These are phyloP conservation scores for Odontocerum albicorne DNA, from an alignment of 2,888 invertebrate species.

Conservation along the genomic window DNA sequence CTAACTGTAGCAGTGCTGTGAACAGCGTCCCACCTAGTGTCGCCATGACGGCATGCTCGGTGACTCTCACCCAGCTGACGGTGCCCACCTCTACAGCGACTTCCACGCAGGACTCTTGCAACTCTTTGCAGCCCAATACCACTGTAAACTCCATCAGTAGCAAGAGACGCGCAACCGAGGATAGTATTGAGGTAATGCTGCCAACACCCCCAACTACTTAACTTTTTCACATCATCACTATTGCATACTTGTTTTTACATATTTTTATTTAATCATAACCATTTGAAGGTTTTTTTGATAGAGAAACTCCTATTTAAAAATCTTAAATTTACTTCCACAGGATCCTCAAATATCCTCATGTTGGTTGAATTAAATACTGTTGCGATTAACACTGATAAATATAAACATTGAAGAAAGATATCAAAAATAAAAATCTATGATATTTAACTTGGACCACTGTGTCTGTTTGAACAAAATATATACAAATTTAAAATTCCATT, in stretches of 20 bases:
- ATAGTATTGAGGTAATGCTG: conserved; percentile 37
- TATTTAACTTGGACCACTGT: too few relatives aligned
- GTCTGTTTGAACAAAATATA: too few relatives aligned
- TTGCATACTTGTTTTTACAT: neutral
- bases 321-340: neutral
- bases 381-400: too few relatives aligned
- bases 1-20: neutral
- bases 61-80: conserved; percentile 46
- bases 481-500: too few relatives aligned
- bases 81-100: conserved; percentile 48
- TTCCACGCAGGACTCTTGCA: conserved; percentile 18
- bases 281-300: too few relatives aligned
- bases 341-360: neutral
- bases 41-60: conserved; percentile 34
- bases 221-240: neutral
- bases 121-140: conserved; percentile 1
- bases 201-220: too few relatives aligned
- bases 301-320: conserved; percentile 1
- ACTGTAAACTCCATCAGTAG: conserved; percentile 12
- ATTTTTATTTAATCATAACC: too few relatives aligned
- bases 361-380: neutral
- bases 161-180: conserved; percentile 37
- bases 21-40: neutral
- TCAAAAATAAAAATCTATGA: too few relatives aligned
- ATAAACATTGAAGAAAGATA: too few relatives aligned